Evolutionary conservation across 1,140 invertebrate genomes (phyloP), one percentile per base, ranked within the genome.

Genomic region (Frieseomelitta varia): DNA sequence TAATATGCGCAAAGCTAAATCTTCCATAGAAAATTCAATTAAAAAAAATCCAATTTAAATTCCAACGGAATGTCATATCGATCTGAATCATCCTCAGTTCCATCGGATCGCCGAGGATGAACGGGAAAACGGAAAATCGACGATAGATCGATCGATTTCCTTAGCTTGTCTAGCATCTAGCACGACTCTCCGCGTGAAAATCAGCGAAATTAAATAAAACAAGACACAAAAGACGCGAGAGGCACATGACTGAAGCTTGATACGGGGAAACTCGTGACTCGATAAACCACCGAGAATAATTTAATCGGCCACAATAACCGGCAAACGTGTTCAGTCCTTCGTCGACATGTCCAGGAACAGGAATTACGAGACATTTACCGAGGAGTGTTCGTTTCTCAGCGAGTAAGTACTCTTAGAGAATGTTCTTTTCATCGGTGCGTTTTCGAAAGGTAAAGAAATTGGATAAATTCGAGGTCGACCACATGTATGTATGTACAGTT

Each of bases 301-400:
- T 90, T 90, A 85, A 90, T 87, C 84, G 81, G 53, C 72, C 72
- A 67, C 61, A 63, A 81, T 68, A 73, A 75, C 74, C 56, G 77
- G 84, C 80, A 76, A 88, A 87, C 85, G 89, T 91, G 89, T 88
- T 73, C 89, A 91, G 88, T 87, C 55, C 79, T 75, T 81, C 61
- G 67, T n/a, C 85, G 76, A 58, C 84, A 93, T 93, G 92, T 77
- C 89, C 85, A 88, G 77, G 74, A 88, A 85, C 58, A 90, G 74
- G 76, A 91, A 92, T 86, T 93, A 93, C 88, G 73, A 91, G 81
- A 92, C 92, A 53, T 92, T 93, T 76, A 21, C 63, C 15, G 30
- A 19, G 14, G 77, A 56, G 24, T 0, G 47, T 34, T 53, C 17
- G 2, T 39, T 63, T 8, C 1, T 19, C 30, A 30, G 14, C 15